Percentiles rank a stretch among this genome's conserved stretches.
phyloP scores from a whole-genome alignment of 2,888 invertebrate genomes.

The Torymus aiolomorphi region DNA sequence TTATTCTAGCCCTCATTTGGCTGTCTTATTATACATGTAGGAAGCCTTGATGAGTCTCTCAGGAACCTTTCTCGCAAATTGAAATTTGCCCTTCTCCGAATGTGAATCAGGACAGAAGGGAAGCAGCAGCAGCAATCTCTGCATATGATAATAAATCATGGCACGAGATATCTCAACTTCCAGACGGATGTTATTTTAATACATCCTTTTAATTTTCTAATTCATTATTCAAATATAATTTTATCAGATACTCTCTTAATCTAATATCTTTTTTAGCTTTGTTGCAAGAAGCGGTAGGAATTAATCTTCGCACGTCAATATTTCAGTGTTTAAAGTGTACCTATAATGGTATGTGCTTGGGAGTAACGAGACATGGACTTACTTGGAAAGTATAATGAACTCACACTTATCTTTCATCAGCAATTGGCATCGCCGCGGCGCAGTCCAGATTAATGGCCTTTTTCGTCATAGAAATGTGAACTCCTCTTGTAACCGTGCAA shows the following conservation, averaged over 20 bases:
- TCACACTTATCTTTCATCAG: constrained; percentile 40
- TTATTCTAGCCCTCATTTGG: no score
- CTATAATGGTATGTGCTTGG: constrained; percentile 3
- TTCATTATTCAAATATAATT: neutral
- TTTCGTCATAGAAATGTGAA: no score
- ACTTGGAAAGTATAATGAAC: constrained; percentile 29
- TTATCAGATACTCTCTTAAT: neutral
- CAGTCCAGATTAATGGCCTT: no score
- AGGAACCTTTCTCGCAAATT: neutral
- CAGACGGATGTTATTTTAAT: constrained; percentile 1
- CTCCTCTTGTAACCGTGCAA: no score
- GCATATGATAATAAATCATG: neutral
- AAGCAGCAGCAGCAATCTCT: neutral
- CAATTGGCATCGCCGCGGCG: constrained; percentile 6
- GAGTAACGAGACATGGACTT: constrained; percentile 25
- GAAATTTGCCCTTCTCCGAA: neutral
- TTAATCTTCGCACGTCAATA: no score
- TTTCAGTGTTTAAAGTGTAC: no score
- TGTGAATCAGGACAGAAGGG: constrained; percentile 5
- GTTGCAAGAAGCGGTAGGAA: no score
- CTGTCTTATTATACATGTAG: neutral
- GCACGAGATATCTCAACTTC: neutral
- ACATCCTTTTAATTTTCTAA: constrained; percentile 12
- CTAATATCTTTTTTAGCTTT: no score
- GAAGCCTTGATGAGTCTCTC: neutral